Conservation (phyloP, 2,888 invertebrate species). For the Ceraclea dissimilis region DNA sequence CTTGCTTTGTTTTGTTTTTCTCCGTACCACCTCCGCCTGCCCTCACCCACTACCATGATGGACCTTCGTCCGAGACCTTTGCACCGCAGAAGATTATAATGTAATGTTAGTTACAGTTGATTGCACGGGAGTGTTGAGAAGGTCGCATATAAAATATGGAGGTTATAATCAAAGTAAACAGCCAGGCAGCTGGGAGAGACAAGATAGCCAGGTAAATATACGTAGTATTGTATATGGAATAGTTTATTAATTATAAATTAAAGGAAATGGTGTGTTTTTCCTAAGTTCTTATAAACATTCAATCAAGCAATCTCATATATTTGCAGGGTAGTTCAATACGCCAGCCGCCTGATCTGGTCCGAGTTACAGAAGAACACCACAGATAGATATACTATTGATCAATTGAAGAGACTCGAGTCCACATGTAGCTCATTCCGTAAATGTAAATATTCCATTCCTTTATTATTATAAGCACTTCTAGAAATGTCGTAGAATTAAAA, state of each 20-base stretch:
- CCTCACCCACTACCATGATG: no score
- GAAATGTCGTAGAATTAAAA: background rate
- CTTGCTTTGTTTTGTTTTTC: no score
- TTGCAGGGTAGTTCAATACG: constrained; percentile 76
- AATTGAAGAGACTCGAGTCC: constrained; percentile 73
- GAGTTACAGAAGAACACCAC: constrained; percentile 56
- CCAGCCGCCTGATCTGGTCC: constrained; percentile 74
- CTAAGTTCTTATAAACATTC: background rate
- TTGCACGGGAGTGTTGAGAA: background rate
- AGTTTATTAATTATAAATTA: no score
- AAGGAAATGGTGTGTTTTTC: background rate
- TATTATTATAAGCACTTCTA: constrained; percentile 24
- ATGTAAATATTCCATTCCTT: no score
- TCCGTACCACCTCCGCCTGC: no score
- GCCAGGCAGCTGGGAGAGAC: constrained; percentile 49
- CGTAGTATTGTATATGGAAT: no score
- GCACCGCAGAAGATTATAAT: background rate
- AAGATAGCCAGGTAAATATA: constrained; percentile 45
- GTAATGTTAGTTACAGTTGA: background rate
- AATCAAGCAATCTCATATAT: no score
- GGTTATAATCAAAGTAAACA: constrained; percentile 44
- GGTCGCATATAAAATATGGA: constrained; percentile 35
- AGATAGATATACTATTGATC: constrained; percentile 59
- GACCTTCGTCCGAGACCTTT: background rate
- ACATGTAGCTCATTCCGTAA: constrained; percentile 80